A percentile compares a stretch with the other conserved stretches of the same genome.
Evolutionary conservation across 2,797 vertebrate genomes (phyloP).

Genomic region (Sebastes paucispinis): DNA sequence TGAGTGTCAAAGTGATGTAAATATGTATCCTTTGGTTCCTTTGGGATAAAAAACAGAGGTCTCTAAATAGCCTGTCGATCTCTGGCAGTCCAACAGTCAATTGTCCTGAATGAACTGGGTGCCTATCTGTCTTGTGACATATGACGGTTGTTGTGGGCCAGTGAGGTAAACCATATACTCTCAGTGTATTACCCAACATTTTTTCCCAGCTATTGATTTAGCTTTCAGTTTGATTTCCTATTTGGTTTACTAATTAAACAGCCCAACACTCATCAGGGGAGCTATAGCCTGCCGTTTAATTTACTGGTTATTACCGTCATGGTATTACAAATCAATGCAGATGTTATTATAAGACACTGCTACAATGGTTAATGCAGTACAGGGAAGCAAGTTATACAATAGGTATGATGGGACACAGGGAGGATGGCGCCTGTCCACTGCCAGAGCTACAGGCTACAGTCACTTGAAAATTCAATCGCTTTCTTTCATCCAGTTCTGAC

Average conservation of each 20-base stretch:
- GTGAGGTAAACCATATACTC: slow-evolving; percentile 24
- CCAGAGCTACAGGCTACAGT: slow-evolving; percentile 45
- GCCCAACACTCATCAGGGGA: slow-evolving; percentile 43
- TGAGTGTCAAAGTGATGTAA: neutral
- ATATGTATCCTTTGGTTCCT: neutral
- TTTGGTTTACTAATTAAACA: slow-evolving; percentile 76
- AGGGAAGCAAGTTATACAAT: slow-evolving; percentile 16
- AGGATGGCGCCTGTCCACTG: slow-evolving; percentile 16
- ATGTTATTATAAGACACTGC: slow-evolving; percentile 56
- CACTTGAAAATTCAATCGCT: slow-evolving; percentile 58
- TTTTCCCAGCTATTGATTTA: slow-evolving; percentile 67
- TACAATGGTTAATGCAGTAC: slow-evolving; percentile 29
- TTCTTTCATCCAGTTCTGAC: slow-evolving; percentile 61
- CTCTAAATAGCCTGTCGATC: neutral
- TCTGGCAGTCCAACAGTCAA: slow-evolving; percentile 6
- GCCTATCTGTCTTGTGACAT: slow-evolving; percentile 17
- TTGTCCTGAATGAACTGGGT: slow-evolving; percentile 8
- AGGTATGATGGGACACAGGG: slow-evolving; percentile 43
- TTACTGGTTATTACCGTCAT: slow-evolving; percentile 62
- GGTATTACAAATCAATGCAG: slow-evolving; percentile 67
- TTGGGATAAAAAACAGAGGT: neutral
- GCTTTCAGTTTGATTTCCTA: slow-evolving; percentile 69
- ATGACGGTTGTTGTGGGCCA: neutral
- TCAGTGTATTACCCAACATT: slow-evolving; percentile 29
- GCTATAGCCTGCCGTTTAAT: slow-evolving; percentile 59